Evolutionary conservation across 2,888 invertebrate species (phyloP), one percentile per base, ranked within the genome.

Genomic region (Agonopterix alstromeriana): DNA sequence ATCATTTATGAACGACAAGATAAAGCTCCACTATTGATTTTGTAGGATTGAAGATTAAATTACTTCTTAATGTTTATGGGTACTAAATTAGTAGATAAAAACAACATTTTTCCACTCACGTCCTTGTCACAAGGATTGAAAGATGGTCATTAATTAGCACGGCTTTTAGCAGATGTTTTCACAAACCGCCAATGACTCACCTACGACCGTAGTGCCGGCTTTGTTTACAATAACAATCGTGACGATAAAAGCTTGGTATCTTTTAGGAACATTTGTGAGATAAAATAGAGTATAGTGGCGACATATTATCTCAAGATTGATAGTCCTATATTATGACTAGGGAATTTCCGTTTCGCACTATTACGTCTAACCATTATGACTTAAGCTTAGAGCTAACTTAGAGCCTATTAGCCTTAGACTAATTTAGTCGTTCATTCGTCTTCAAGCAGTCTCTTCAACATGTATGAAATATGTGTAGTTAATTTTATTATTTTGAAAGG

Each of bases 191-290:
- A 46, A 49, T 77, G 76, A 77, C 54, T 76, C 74, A 73, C 56
- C 47, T 49, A 48, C 49, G 51, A 47, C 58, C 57, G 55, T 52
- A 50, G 60, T 61, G 61, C 61, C 56, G 57, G 67, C 65, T 68
- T 66, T 81, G 77, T 80, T 79, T 81, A 80, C 76, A 76, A 75
- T 68, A 80, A 78, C 75, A 77, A 75, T 63, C 65, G 69, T 66
- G 66, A 67, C 67, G 63, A 70, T 61, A 67, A 67, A 63, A 63
- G 60, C 58, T 61, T 59, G 63, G 54, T 58, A 52, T 47, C 44
- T 46, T 38, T 27, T 48, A 48, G 36, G 49, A 49, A 48, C 43
- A 42, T 42, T 47, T 45, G 35, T 11, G 48, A 45, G 12, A 27
- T 45, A 42, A 42, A 52, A 53, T 35, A 50, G 10, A 42, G 41